Base-by-base conservation (phyloP, 2,113 vertebrate genomes). In the Saimiri boliviensis region DNA sequence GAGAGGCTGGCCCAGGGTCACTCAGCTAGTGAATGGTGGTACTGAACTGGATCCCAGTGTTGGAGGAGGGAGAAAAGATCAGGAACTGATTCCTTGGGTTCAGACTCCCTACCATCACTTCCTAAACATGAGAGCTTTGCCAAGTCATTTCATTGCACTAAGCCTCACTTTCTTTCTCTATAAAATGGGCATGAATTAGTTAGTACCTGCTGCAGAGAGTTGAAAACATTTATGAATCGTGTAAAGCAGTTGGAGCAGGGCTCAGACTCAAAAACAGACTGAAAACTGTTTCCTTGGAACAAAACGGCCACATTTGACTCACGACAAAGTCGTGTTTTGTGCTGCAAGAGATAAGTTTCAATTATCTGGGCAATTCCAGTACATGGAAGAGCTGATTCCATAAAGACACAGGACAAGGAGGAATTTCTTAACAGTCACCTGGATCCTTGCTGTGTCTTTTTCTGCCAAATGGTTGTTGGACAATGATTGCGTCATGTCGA, bases 81-180 rank as follows among this genome's bases (percentile, higher is more conserved):
- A 7, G 8, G 5, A 30, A 23, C 42, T 11, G 10, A 19, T 66
- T 73, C 19, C 14, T 8, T 47, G 42, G 23, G 1, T 27, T 80
- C 27, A 47, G 1, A 0, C 37, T 25, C 8, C 0, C 19, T 3
- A 7, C 35, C 8, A 2, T 56, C 32, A 21, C 7, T n/a, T 32
- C 52, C 80, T 77, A 23, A 12, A 10, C 54, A 8, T 0, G 0
- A 7, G 73, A 23, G 23, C 47, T 82, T 89, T 68, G 37, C 82
- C 2, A 8, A 81, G 19, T 52, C 27, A 52, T 47, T 30, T 47
- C 17, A 25, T 37, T 21, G 19, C 10, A 37, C 6, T 1, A 2
- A 27, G 32, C 20, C 27, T 84, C 35, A 2, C 19, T 85, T 76
- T 93, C 27, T 52, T 58, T 37, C 35, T 52, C 35, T 71, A 14